Base-by-base conservation (phyloP, 2,888 invertebrate genomes). In the Bedellia somnulentella region DNA sequence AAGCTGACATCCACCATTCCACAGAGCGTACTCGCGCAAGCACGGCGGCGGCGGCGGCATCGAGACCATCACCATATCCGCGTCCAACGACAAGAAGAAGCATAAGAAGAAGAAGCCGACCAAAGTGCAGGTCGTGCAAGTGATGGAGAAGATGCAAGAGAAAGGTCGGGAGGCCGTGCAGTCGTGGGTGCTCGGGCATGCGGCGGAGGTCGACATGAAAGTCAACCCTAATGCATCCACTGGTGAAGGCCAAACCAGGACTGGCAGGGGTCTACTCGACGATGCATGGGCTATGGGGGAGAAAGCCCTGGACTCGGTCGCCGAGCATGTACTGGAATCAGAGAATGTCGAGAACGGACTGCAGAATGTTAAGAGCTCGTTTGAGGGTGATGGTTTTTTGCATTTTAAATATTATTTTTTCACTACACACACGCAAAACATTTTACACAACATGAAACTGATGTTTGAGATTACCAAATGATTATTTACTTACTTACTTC, bases 51-150 rank as follows among this genome's bases (percentile, higher is more conserved):
- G 49, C n/a, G 41, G 52, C 24, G 56, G 63, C 14, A 22, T 29
- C 21, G 71, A 67, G 52, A 54, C 56, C 49, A 67, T 73, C 29
- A 75, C 68, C 0, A 66, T 67, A n/a, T 57, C 67, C 2, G 51
- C 4, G 55, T 55, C 5, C 56, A 57, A 27, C 38, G 67, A 64
- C 36, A 54, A 50, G 32, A 60, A 51, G 43, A 66, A 61, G 41
- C 70, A 64, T 32, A 66, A 64, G 44, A 68, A 67, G 45, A 49
- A 50, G 16, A 66, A 66, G 16, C 73, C 73, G 0, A 46, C 64
- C 0, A 70, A 67, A 35, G 61, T 73, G 37, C 76, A 75, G 34
- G 49, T 73, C 3, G 40, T 64, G 28, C 61, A 66, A 2, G 15
- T 60, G 52, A 47, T 60, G 43, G 51, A 52, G 0, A 36, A 51